These are phyloP conservation scores for Peromyscus leucopus DNA, from an alignment of 2,113 vertebrate species.

Conservation along the genomic window DNA sequence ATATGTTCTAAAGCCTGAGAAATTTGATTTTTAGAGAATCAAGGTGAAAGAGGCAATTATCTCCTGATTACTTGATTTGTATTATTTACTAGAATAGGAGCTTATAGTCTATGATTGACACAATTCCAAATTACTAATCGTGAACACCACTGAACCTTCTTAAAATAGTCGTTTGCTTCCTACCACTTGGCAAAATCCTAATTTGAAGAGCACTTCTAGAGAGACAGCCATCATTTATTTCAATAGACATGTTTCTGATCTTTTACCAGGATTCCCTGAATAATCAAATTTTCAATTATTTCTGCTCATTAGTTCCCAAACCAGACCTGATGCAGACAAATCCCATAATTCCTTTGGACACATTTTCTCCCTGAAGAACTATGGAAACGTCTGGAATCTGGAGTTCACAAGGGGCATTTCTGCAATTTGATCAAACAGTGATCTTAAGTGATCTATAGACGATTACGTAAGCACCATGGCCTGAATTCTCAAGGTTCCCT, in stretches of 20 bases:
- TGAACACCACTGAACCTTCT: background rate
- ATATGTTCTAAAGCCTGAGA: conserved; percentile 26
- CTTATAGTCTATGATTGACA: conserved; percentile 17
- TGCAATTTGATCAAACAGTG: background rate
- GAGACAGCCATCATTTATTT: conserved; percentile 27
- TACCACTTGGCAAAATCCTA: conserved; percentile 20
- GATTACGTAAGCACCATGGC: background rate
- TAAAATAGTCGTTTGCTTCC: background rate
- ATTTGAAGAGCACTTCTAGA: conserved; percentile 20
- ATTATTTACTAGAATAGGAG: conserved; percentile 16
- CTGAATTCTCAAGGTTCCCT: background rate
- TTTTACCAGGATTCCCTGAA: background rate
- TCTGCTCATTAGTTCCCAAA: conserved; percentile 54
- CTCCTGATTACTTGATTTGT: conserved; percentile 16
- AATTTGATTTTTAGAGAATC: conserved; percentile 53
- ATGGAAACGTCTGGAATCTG: background rate
- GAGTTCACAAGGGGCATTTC: background rate
- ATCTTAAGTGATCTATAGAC: background rate
- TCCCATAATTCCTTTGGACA: conserved; percentile 11
- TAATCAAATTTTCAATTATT: conserved; percentile 28
- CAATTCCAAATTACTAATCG: background rate
- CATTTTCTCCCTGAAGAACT: conserved; percentile 25
- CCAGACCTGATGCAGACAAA: background rate
- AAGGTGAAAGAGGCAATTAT: background rate
- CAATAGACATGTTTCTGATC: background rate